Base-by-base conservation (phyloP, 2,888 invertebrate genomes). In the Ischnura elegans region DNA sequence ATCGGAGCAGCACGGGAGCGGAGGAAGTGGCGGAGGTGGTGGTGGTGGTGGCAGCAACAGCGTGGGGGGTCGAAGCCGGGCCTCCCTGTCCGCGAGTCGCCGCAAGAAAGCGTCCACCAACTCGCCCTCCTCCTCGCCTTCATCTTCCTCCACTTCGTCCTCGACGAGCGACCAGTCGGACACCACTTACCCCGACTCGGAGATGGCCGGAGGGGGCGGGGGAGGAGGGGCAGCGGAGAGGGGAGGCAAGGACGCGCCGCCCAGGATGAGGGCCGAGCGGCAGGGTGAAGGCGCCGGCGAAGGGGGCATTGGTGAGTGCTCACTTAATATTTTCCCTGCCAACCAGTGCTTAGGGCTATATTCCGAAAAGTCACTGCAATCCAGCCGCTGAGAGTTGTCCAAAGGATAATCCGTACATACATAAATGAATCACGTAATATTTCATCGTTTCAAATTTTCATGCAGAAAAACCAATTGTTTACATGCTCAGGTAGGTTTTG, bases 161-260 rank as follows among this genome's bases (percentile, higher is more conserved):
- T 66, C 87, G 29, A 47, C 51, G n/a, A 95, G 95, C 93, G 95
- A 95, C 93, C 95, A 95, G 94, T 95, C 95, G 45, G 95, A 95
- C 94, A 94, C 95, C 93, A 95, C 95, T 5, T 95, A 95, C 94
- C 95, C 95, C 10, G 95, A 95, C 93, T 94, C 95, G 76, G 95
- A 95, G 85, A 93, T 90, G 90, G 90, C 90, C 19, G 61, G 61
- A 4, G 90, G 55, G 10, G 43, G 61, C 1, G 87, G 42, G 21
- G 94, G 93, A 94, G 94, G 93, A 94, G 94, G 87, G 94, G 94
- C 45, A 94, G 94, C 87, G 94, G 94, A 93, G 94, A 94, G 87
- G 94, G 94, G 93, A 94, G 94, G 43, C 94, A 94, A 87, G 94
- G 95, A 6, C 95, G 95, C 87, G 95, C 94, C 90, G 95, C 95